Conservation (phyloP, 2,797 vertebrate species). For the Borostomias antarcticus region DNA sequence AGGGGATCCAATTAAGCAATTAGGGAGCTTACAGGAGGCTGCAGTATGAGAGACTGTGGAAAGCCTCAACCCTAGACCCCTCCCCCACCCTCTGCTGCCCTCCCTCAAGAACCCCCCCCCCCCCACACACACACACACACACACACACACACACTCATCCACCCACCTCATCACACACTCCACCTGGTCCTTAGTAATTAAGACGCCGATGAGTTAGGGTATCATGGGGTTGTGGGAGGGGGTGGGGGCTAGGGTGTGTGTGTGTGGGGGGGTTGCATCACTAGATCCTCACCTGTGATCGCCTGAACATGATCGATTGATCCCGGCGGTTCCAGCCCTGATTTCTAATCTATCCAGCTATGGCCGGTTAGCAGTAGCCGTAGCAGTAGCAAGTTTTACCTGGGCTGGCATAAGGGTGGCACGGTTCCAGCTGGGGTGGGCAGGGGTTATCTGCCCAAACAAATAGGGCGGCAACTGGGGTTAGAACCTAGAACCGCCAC, state of each 20-base stretch:
- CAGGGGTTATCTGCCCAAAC: no score
- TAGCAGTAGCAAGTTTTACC: no score
- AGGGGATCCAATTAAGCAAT: conserved; percentile 13
- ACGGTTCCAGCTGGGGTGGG: no score
- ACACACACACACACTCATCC: conserved; percentile 3
- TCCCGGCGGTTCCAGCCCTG: not conserved
- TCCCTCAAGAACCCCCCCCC: not conserved
- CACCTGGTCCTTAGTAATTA: not conserved
- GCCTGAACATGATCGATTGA: not conserved
- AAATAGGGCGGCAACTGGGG: no score
- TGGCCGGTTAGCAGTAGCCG: no score
- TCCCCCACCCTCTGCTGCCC: not conserved
- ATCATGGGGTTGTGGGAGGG: not conserved
- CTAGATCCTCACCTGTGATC: not conserved
- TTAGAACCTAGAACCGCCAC: no score
- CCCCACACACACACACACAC: not conserved
- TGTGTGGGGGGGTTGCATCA: not conserved
- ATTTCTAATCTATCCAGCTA: no score
- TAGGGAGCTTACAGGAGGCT: conserved; percentile 1
- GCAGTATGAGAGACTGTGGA: conserved; percentile 41
- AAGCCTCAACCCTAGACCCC: conserved; percentile 32
- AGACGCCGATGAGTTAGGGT: conserved; percentile 6
- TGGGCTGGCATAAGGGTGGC: no score
- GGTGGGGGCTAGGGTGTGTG: not conserved
- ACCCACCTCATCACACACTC: no score